A percentile compares a stretch with the other conserved stretches of the same genome.
These are phyloP conservation scores for Metalampra italica DNA, from an alignment of 2,888 invertebrate species.

Conservation along the genomic window DNA sequence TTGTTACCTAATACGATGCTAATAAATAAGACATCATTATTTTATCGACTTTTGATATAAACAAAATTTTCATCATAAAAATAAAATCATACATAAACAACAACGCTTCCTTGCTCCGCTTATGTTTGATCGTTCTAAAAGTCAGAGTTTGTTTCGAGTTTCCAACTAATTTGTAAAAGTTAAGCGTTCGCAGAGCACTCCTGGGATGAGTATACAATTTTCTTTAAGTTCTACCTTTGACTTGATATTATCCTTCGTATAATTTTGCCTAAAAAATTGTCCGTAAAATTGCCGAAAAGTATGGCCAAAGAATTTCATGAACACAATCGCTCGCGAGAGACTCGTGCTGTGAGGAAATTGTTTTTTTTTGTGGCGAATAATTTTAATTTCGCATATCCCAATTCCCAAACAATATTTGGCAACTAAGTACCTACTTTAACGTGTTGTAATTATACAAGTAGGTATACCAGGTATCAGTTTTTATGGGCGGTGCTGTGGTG, in stretches of 20 bases:
- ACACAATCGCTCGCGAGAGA: conserved; percentile 1
- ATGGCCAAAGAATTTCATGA: conserved; percentile 1
- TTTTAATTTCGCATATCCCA: no score
- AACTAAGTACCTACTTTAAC: background rate
- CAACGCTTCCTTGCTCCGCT: background rate
- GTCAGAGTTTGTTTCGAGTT: conserved; percentile 12
- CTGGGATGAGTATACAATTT: conserved; percentile 9
- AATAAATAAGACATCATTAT: no score
- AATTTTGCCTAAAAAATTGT: conserved; percentile 12
- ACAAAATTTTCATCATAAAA: background rate
- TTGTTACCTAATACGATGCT: no score
- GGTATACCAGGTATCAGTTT: no score
- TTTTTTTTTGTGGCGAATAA: background rate
- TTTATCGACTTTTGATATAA: no score
- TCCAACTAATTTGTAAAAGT: conserved; percentile 22
- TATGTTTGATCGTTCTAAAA: conserved; percentile 12
- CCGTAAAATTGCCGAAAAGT: conserved; percentile 9
- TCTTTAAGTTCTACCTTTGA: conserved; percentile 11
- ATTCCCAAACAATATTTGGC: no score
- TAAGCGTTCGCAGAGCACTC: conserved; percentile 13
- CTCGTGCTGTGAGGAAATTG: background rate
- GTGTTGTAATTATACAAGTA: no score
- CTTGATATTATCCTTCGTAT: conserved; percentile 9
- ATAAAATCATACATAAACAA: conserved; percentile 4
- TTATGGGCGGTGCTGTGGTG: no score